Evolutionary conservation across 2,888 invertebrate species (phyloP).

Genomic region (Caenorhabditis drosophilae): DNA sequence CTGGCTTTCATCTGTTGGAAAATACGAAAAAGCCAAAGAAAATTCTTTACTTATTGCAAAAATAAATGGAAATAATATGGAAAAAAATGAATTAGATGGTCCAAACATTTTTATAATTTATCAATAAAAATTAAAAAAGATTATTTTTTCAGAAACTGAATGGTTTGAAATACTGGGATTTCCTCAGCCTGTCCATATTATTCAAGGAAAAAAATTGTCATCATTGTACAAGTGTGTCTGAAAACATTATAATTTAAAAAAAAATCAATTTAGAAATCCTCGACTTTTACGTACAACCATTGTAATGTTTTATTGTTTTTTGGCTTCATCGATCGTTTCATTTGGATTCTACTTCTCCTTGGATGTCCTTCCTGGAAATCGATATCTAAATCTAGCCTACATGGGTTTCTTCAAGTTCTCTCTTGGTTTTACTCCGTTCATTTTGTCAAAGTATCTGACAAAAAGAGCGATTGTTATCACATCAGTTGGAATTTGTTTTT

Average conservation of each 20-base stretch:
- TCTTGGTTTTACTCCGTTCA: slow-evolving; percentile 59
- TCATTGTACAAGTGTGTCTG: slow-evolving; percentile 14
- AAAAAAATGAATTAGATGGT: slow-evolving; percentile 11
- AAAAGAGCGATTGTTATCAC: slow-evolving; percentile 50
- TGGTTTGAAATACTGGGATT: slow-evolving; percentile 46
- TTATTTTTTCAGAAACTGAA: slow-evolving; percentile 4
- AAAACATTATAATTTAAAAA: not conserved
- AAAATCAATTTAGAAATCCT: slow-evolving; percentile 13
- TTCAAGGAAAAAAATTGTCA: slow-evolving; percentile 12
- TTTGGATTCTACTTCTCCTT: slow-evolving; percentile 59
- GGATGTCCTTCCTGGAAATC: slow-evolving; percentile 62
- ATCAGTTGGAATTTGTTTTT: slow-evolving; percentile 44
- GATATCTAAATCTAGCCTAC: slow-evolving; percentile 47
- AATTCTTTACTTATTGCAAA: slow-evolving; percentile 15
- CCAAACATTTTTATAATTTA: too few relatives aligned
- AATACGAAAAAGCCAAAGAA: slow-evolving; percentile 21
- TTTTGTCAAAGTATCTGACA: slow-evolving; percentile 48
- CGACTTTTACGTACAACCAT: slow-evolving; percentile 41
- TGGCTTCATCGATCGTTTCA: slow-evolving; percentile 54
- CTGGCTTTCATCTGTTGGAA: slow-evolving; percentile 52
- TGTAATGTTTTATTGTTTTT: slow-evolving; percentile 62
- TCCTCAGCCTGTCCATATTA: slow-evolving; percentile 19
- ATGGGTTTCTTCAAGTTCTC: slow-evolving; percentile 52
- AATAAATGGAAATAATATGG: slow-evolving; percentile 7
- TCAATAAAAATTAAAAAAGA: too few relatives aligned